A percentile compares a stretch with the other conserved stretches of the same genome.
These are phyloP conservation scores for Silurus aristotelis DNA, from an alignment of 2,797 vertebrate species.

Conservation along the genomic window DNA sequence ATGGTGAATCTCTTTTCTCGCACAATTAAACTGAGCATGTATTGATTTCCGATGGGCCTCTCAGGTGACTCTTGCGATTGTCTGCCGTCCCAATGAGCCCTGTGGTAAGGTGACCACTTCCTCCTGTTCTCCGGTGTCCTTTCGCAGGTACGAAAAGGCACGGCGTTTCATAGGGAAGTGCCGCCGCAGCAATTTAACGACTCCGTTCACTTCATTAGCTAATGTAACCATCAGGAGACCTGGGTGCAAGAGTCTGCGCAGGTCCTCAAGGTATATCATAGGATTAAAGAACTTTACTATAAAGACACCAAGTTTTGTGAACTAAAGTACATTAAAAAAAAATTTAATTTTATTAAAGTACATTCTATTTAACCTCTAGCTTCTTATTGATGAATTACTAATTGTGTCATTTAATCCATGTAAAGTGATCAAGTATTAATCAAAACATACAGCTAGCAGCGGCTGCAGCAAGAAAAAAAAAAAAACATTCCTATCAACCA, in stretches of 20 bases:
- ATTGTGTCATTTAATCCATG: slow-evolving; percentile 28
- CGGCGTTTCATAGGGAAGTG: slow-evolving; percentile 58
- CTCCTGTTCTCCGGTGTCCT: slow-evolving; percentile 74
- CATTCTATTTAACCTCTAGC: not conserved
- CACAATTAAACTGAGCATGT: slow-evolving; percentile 82
- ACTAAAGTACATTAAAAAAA: not conserved
- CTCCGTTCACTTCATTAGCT: slow-evolving; percentile 65
- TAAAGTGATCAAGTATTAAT: slow-evolving; percentile 41
- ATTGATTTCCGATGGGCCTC: slow-evolving; percentile 91
- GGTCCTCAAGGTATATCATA: not conserved
- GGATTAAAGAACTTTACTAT: not conserved
- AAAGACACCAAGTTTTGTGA: not conserved
- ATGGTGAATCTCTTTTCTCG: slow-evolving; percentile 72
- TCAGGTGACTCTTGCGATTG: slow-evolving; percentile 80
- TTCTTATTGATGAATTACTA: slow-evolving; percentile 11
- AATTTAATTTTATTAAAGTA: not conserved
- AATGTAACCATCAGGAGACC: slow-evolving; percentile 61
- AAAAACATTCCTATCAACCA: slow-evolving; percentile 31
- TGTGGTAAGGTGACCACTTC: slow-evolving; percentile 86
- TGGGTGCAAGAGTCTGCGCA: slow-evolving; percentile 6
- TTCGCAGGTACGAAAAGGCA: slow-evolving; percentile 68
- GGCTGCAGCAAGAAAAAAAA: not conserved
- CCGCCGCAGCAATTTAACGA: slow-evolving; percentile 57
- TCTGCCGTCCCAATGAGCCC: slow-evolving; percentile 82
- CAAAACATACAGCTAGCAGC: slow-evolving; percentile 25